These are phyloP conservation scores for Drosophila austrosaltans DNA, from an alignment of 2,888 invertebrate genomes.

Conservation along the genomic window DNA sequence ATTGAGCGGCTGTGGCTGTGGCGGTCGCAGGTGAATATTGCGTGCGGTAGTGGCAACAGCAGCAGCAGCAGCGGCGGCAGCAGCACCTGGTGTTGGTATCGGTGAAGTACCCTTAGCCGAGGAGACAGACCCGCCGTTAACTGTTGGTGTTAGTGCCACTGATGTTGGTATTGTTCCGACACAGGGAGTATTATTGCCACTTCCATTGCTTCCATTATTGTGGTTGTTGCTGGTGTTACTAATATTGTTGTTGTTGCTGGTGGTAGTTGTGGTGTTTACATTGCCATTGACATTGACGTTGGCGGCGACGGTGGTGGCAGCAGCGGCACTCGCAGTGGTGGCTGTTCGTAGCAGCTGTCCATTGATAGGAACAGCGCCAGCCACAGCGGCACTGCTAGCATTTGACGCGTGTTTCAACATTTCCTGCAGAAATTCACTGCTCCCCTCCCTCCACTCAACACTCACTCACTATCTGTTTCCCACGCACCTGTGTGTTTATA, in stretches of 20 bases:
- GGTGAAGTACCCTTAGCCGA: constrained; percentile 1
- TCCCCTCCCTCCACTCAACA: constrained; percentile 13
- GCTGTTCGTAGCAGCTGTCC: constrained; percentile 69
- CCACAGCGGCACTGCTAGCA: constrained; percentile 59
- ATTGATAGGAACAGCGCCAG: constrained; percentile 26
- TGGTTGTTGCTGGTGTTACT: constrained; percentile 30
- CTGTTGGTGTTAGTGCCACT: constrained; percentile 27
- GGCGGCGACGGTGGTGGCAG: background rate
- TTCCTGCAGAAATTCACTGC: constrained; percentile 50
- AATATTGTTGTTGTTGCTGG: constrained; percentile 16
- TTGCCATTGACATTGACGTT: constrained; percentile 17
- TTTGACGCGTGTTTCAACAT: constrained; percentile 81
- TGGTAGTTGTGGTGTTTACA: background rate
- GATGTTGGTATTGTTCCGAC: constrained; percentile 31
- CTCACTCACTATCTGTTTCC: constrained; percentile 12
- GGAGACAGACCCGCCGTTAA: constrained; percentile 6
- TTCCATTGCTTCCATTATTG: constrained; percentile 31
- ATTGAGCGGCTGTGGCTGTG: constrained; percentile 88
- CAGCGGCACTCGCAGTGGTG: constrained; percentile 3
- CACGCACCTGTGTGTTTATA: background rate
- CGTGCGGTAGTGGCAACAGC: constrained; percentile 78
- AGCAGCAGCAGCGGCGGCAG: constrained; percentile 61
- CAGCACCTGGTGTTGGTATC: constrained; percentile 17
- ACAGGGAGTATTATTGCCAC: constrained; percentile 52
- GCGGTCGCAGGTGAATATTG: constrained; percentile 82